Evolutionary conservation across 1,140 invertebrate genomes (phyloP).

Genomic region (Solen grandis): DNA sequence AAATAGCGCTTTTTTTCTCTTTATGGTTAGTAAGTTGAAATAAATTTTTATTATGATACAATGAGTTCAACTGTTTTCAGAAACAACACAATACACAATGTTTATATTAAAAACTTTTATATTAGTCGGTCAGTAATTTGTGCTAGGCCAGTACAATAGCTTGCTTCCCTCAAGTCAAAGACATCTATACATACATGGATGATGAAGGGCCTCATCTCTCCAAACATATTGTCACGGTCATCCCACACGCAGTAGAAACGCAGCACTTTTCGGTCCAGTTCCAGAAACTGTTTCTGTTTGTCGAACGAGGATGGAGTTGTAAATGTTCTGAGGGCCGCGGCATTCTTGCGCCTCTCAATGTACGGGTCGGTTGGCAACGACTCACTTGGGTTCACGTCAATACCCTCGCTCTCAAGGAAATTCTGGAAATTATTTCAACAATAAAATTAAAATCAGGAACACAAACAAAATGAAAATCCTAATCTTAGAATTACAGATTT

Average conservation of each 20-base stretch:
- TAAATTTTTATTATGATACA: no score
- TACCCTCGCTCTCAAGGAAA: conserved; percentile 91
- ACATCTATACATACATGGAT: conserved; percentile 77
- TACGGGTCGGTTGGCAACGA: conserved; percentile 88
- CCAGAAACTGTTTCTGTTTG: conserved; percentile 80
- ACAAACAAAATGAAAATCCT: no score
- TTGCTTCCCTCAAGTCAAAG: neutral
- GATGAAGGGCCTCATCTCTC: conserved; percentile 83
- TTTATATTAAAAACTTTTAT: neutral
- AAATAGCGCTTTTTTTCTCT: no score
- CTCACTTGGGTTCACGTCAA: conserved; percentile 88
- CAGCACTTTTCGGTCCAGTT: conserved; percentile 81
- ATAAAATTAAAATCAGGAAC: neutral
- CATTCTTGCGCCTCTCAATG: conserved; percentile 79
- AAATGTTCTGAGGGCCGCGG: conserved; percentile 75
- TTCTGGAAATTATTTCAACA: conserved; percentile 82
- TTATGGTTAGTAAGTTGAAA: no score
- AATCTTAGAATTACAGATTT: no score
- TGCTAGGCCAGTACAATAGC: neutral
- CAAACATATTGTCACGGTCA: conserved; percentile 86
- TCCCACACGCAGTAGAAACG: conserved; percentile 91
- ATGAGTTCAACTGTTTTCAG: no score
- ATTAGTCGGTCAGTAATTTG: neutral
- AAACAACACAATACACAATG: no score
- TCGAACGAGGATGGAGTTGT: conserved; percentile 79